Conservation (phyloP, 30 jellyfish, hydroid and myxozoan genomes). For the Phacellophora camtschatica region DNA sequence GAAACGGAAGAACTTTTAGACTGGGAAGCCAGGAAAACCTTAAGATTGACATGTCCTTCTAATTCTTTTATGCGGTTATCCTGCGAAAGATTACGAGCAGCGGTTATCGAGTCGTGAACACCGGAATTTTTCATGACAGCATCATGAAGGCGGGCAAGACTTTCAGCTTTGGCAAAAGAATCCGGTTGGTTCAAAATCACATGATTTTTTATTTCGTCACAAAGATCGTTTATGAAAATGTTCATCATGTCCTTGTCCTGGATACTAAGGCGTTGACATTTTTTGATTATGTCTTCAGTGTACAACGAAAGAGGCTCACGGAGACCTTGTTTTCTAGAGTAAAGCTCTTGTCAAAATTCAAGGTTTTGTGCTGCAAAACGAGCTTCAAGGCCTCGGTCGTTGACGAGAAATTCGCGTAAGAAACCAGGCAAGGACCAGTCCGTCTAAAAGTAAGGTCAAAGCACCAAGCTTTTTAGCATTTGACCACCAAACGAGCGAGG, state of each 20-base stretch:
- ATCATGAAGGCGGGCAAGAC: conserved; percentile 9
- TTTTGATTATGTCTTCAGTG: conserved; percentile 12
- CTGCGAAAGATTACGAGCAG: not conserved
- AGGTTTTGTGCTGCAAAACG: conserved; percentile 9
- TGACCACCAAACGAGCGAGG: conserved; percentile 30
- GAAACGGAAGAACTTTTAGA: not conserved
- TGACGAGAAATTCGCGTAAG: not conserved
- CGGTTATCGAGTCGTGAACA: not conserved
- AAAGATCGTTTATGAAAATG: not conserved
- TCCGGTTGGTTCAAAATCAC: conserved; percentile 16
- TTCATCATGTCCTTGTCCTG: conserved; percentile 14
- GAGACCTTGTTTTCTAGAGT: conserved; percentile 15
- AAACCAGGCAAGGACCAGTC: conserved; percentile 28
- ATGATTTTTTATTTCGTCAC: not conserved
- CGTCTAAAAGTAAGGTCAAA: conserved; percentile 12
- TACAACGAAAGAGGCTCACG: conserved; percentile 2
- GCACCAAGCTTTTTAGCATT: conserved; percentile 6
- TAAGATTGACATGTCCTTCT: not conserved
- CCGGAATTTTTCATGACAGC: not conserved
- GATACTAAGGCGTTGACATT: not conserved
- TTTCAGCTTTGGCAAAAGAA: conserved; percentile 12
- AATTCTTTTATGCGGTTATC: conserved; percentile 4
- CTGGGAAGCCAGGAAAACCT: conserved; percentile 8
- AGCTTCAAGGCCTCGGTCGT: conserved; percentile 1
- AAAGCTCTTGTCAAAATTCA: conserved; percentile 12